A percentile compares a stretch with the other conserved stretches of the same genome.
Evolutionary conservation across 2,797 vertebrate species (phyloP).

Genomic region (Syndactyla subalaris): DNA sequence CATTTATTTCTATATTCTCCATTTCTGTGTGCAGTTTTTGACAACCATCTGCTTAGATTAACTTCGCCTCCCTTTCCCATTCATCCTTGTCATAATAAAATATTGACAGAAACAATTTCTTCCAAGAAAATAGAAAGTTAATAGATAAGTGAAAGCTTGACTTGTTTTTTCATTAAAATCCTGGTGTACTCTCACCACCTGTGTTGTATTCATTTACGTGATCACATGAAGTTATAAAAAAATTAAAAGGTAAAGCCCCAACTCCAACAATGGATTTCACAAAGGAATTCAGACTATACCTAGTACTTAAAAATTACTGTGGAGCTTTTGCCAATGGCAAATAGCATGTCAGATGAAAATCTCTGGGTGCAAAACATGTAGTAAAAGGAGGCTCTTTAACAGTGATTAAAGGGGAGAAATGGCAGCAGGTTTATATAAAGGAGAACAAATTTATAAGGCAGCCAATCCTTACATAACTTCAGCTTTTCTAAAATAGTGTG

Average conservation of each 20-base stretch:
- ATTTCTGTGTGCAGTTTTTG: neutral
- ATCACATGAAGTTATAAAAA: neutral
- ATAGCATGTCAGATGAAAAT: neutral
- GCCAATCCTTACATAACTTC: neutral
- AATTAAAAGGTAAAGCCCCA: neutral
- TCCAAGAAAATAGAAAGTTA: constrained; percentile 15
- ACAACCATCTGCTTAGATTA: constrained; percentile 20
- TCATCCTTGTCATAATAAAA: constrained; percentile 11
- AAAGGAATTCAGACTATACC: neutral
- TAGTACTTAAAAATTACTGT: neutral
- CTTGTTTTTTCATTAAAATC: constrained; percentile 3
- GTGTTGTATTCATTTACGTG: neutral
- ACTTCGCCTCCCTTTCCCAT: neutral
- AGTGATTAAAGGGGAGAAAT: neutral
- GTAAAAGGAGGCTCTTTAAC: neutral
- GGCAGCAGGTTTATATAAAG: neutral
- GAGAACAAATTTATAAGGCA: neutral
- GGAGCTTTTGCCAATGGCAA: neutral
- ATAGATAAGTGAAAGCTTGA: constrained; percentile 22
- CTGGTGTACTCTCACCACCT: neutral
- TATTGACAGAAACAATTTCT: constrained; percentile 26
- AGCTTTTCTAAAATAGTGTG: neutral
- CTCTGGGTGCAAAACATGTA: neutral
- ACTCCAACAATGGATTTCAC: neutral
- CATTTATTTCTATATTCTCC: neutral